Evolutionary conservation across 2,797 vertebrate genomes (phyloP), one percentile per base, ranked within the genome.

Genomic region (Agapornis canus): DNA sequence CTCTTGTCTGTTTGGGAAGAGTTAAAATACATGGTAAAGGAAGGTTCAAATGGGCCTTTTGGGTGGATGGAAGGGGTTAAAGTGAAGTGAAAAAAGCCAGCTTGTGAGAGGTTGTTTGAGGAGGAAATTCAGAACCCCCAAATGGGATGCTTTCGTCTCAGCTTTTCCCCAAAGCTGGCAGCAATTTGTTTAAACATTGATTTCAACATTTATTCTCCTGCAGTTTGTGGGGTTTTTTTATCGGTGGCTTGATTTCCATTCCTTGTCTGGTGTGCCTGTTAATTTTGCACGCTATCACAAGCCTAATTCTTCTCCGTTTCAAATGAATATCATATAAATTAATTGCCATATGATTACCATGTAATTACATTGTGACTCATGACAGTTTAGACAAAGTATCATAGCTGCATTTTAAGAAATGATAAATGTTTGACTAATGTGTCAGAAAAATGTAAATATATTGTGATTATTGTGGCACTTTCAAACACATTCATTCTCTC

Each of bases 341-440:
- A 98, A 98, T 97, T 97, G 97, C 97, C 93, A 94, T 97, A 97
- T 97, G 97, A 98, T 97, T 98, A 97, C 96, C 96, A 96, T 98
- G 96, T 97, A 98, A 98, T 98, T 98, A 97, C 95, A 94, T 95
- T 95, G 94, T 96, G 97, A 97, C 90, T 97, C 96, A 95, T 97
- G 97, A 94, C 94, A 96, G 93, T 95, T 97, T 95, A 97, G 95
- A 97, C 94, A 96, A 97, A 97, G 95, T 96, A 96, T 96, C 89
- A 83, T 96, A 96, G 97, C 95, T 97, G 56, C 94, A 82, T 96
- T 95, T 97, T 96, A 96, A 96, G 95, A 95, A 95, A 92, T 94
- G 97, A 97, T 97, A 96, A 97, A 97, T 97, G 96, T 97, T 97
- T 97, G 94, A 97, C 95, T 97, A 97, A 98, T 96, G 95, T 96